phyloP scores from a whole-genome alignment of 2,113 vertebrate species.

The Pan troglodytes region DNA sequence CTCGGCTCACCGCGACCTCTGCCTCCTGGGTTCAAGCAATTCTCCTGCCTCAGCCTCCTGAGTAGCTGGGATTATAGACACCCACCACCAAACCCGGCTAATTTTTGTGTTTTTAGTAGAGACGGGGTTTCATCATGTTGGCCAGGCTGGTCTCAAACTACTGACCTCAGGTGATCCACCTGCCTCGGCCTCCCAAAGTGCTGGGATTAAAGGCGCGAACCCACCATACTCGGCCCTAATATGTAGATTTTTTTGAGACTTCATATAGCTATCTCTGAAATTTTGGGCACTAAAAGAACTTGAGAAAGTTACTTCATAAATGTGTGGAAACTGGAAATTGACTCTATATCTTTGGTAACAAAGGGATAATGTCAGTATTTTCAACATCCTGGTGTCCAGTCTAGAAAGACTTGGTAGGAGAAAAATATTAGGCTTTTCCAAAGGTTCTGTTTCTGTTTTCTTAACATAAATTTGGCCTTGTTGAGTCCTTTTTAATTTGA shows the following conservation, averaged over 20 bases:
- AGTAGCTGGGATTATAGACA: too few species aligned
- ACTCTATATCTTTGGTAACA: constrained; percentile 31
- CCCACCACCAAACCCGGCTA: too few species aligned
- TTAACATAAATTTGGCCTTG: background rate
- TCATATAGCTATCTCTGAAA: constrained; percentile 48
- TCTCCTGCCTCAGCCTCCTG: too few species aligned
- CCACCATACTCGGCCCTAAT: too few species aligned
- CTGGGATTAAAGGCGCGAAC: too few species aligned
- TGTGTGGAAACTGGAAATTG: constrained; percentile 38
- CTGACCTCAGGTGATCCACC: too few species aligned
- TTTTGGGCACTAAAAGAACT: constrained; percentile 27
- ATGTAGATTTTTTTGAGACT: constrained; percentile 49
- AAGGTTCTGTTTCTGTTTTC: constrained; percentile 50
- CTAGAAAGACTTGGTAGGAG: background rate
- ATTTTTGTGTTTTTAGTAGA: too few species aligned
- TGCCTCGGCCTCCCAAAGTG: too few species aligned
- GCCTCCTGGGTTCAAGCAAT: too few species aligned
- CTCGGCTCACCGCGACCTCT: too few species aligned
- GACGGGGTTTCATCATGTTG: too few species aligned
- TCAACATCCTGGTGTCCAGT: background rate
- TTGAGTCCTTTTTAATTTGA: constrained; percentile 46
- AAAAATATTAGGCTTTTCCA: background rate
- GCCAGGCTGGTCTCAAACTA: too few species aligned
- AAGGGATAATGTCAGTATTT: constrained; percentile 23
- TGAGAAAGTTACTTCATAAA: constrained; percentile 45